These are phyloP conservation scores for Meleagris gallopavo DNA, from an alignment of 2,113 vertebrate species.

Conservation along the genomic window DNA sequence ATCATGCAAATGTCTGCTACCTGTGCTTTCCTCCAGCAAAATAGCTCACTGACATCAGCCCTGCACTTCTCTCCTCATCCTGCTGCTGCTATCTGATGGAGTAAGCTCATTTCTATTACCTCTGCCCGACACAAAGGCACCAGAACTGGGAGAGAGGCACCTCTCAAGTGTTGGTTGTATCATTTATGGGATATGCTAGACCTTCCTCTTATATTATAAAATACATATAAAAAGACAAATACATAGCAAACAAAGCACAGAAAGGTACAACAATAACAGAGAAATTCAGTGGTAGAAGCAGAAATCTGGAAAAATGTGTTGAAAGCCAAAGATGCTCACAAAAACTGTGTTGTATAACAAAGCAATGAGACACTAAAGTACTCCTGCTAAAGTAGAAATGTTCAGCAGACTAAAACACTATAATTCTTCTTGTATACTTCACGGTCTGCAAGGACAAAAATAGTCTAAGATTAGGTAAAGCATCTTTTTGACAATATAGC, in stretches of 20 bases:
- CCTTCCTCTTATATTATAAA: neutral
- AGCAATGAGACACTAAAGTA: neutral
- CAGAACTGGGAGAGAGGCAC: neutral
- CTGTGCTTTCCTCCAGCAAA: neutral
- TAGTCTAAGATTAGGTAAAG: neutral
- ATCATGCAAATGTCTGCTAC: fast-evolving
- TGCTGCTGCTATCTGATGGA: neutral
- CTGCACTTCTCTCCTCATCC: neutral
- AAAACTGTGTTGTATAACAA: neutral
- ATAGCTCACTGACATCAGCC: neutral
- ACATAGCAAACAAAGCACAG: neutral
- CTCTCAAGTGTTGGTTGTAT: fast-evolving
- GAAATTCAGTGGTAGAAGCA: neutral
- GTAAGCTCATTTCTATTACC: neutral
- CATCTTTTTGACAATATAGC: neutral
- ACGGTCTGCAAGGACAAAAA: neutral
- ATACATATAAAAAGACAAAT: neutral
- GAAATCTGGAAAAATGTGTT: neutral
- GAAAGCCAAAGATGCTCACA: neutral
- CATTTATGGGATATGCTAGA: neutral
- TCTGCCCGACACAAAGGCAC: neutral
- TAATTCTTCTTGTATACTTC: neutral
- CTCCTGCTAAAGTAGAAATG: neutral
- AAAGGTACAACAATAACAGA: neutral
- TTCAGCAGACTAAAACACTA: neutral